A percentile compares a stretch with the other conserved stretches of the same genome.
These are phyloP conservation scores for Asbolus verrucosus DNA, from an alignment of 1,140 invertebrate genomes.

Conservation along the genomic window DNA sequence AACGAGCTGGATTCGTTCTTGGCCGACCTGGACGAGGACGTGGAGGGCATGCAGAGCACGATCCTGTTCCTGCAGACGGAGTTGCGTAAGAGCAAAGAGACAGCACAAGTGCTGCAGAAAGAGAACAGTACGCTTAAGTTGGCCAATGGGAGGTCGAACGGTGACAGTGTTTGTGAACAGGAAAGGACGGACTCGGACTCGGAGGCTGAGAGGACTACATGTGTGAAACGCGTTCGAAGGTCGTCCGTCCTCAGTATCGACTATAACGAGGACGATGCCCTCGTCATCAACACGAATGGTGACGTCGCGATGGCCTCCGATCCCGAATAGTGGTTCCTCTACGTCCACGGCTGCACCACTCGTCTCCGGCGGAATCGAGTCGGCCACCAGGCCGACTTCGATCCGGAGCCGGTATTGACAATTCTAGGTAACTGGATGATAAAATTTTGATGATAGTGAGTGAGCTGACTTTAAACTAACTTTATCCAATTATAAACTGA, in stretches of 20 bases:
- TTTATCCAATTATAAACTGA: constrained; percentile 56
- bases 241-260: constrained; percentile 77
- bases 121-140: constrained; percentile 61
- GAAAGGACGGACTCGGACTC: constrained; percentile 68
- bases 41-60: constrained; percentile 98
- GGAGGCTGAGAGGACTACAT: constrained; percentile 67
- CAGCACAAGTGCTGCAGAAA: constrained; percentile 64
- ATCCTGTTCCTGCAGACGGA: constrained; percentile 95
- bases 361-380: background rate
- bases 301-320: constrained; percentile 68
- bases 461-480: constrained; percentile 22
- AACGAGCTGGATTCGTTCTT: constrained; percentile 96
- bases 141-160: constrained; percentile 46
- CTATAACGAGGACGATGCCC: constrained; percentile 75
- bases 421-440: no score
- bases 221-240: constrained; percentile 73
- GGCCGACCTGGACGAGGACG: constrained; percentile 96
- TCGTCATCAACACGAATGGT: constrained; percentile 69
- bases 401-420: no score
- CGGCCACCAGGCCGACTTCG: no score
- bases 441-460: constrained; percentile 7
- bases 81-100: constrained; percentile 81
- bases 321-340: constrained; percentile 52
- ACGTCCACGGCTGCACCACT: background rate
- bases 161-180: constrained; percentile 63